phyloP scores from a whole-genome alignment of 1,140 invertebrate species.

The Megalonaias nervosa region DNA sequence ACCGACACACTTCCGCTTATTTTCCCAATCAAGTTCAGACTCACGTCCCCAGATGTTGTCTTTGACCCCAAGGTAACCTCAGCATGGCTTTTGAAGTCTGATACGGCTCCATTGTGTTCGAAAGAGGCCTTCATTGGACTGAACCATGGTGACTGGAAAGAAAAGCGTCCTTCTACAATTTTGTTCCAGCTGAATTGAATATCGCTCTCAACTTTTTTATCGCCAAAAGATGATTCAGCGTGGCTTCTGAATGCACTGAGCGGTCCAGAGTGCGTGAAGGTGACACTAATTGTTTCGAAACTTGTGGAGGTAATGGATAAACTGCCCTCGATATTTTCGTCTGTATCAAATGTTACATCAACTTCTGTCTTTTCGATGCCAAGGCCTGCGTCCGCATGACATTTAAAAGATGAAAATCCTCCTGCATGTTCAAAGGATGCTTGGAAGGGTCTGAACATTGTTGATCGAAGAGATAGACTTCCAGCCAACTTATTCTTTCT shows the following conservation, averaged over 20 bases:
- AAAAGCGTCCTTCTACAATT: neutral
- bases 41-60: constrained; percentile 18
- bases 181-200: neutral
- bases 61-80: constrained; percentile 2
- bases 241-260: no score
- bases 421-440: constrained; percentile 39
- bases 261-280: no score
- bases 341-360: no score
- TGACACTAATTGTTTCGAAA: neutral
- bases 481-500: constrained; percentile 3
- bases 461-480: neutral
- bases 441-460: constrained; percentile 21
- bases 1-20: neutral
- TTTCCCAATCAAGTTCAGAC: constrained; percentile 6
- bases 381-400: constrained; percentile 32
- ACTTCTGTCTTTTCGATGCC: constrained; percentile 34
- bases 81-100: constrained; percentile 21
- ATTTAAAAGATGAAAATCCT: constrained; percentile 27
- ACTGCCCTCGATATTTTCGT: neutral
- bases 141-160: neutral
- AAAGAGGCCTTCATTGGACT: neutral
- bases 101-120: constrained; percentile 5
- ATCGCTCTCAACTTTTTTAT: no score
- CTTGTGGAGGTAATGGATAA: constrained; percentile 26
- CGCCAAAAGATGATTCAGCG: no score